A percentile compares a stretch with the other conserved stretches of the same genome.
phyloP scores from a whole-genome alignment of 1,140 invertebrate genomes.

The Drosophila sturtevanti region DNA sequence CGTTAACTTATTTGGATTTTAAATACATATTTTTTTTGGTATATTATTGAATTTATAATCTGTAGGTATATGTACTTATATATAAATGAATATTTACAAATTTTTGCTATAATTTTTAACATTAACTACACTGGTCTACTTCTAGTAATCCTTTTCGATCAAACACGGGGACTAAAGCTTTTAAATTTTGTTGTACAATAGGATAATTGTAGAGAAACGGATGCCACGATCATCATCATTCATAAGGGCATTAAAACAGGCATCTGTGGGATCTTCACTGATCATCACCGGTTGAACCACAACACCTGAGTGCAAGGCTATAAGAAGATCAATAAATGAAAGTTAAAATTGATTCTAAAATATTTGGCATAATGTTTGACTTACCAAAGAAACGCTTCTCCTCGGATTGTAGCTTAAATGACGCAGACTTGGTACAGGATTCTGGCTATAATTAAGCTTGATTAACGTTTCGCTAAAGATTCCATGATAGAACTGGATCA shows the following conservation, averaged over 20 bases:
- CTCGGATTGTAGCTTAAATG: constrained; percentile 60
- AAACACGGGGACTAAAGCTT: constrained; percentile 63
- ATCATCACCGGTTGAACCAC: constrained; percentile 73
- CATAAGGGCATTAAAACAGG: constrained; percentile 75
- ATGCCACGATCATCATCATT: constrained; percentile 67
- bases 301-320: constrained; percentile 67
- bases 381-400: constrained; percentile 74
- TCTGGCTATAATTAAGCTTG: constrained; percentile 60
- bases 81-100: too few species aligned
- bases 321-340: not conserved
- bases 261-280: constrained; percentile 68
- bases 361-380: not conserved
- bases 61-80: too few species aligned
- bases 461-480: constrained; percentile 57
- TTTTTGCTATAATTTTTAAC: too few species aligned
- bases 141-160: constrained; percentile 73
- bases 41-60: too few species aligned
- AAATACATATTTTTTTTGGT: too few species aligned
- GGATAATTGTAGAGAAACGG: constrained; percentile 68
- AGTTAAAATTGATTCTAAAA: not conserved
- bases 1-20: too few species aligned
- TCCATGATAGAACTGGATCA: constrained; percentile 69
- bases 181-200: constrained; percentile 62
- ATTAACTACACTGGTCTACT: constrained; percentile 51
- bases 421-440: constrained; percentile 62